Evolutionary conservation across 2,888 invertebrate species (phyloP), one percentile per base, ranked within the genome.

Genomic region (Amblyjoppa proteus): DNA sequence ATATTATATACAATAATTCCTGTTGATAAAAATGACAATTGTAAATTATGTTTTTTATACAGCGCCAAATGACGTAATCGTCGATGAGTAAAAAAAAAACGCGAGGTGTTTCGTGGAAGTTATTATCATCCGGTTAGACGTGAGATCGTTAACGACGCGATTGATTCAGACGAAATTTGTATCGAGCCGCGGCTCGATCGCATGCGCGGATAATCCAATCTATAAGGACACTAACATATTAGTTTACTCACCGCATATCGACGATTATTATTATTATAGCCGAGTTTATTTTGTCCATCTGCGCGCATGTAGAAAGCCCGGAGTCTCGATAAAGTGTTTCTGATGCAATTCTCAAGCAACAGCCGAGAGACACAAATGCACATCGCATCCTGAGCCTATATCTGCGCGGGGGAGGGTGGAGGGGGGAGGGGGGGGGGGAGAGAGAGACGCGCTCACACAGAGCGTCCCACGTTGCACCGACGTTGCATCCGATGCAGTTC

Each of bases 401-500:
- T 64, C n/a, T 56, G 51, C 6, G 51, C 41, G 16, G 3, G 64
- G 76, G 49, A 53, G 38, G 70, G 41, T 5, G 3, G 64, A 71
- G 49, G 64, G 38, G 70, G 41, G 58, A 2, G 38, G 34, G 41
- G 38, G 45, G 75, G 70, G 16, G 3, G 34, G 71, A n/a, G 64
- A 28, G 61, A 45, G 58, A 9, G 25, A 0, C 41, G 16, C 61
- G 31, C 77, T 83, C 81, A 83, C 78, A 73, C 77, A 86, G 85
- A 90, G 88, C 91, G 89, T 92, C 92, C 92, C 91, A 91, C 91
- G 90, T 92, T 91, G 89, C 90, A 79, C 68, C 90, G 88, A 87
- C 69, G 77, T 90, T 89, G 91, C 90, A 92, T 92, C 90, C 89
- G 83, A 85, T 91, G 91, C 91, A 90, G 73, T 61, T 56, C 79